Conservation (phyloP, 1,140 invertebrate species). For the Parasteatoda tepidariorum region DNA sequence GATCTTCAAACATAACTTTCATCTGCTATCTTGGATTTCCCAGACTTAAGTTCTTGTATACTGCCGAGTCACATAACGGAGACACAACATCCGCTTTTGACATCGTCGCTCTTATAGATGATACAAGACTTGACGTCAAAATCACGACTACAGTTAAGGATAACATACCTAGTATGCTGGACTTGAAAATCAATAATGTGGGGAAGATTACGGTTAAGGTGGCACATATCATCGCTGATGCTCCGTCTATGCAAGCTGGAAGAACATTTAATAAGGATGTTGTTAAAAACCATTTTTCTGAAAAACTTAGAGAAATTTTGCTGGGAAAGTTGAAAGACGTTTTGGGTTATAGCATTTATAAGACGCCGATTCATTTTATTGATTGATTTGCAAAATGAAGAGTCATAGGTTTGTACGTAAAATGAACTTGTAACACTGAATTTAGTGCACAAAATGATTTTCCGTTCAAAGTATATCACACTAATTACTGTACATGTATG, state of each 20-base stretch:
- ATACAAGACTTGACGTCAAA: neutral
- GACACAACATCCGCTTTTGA: neutral
- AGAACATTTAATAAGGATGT: neutral
- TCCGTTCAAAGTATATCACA: too few species aligned
- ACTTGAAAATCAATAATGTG: neutral
- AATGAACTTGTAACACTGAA: too few species aligned
- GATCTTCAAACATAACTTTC: neutral
- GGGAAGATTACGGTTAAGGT: neutral
- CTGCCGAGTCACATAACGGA: neutral
- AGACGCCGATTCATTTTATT: slow-evolving; percentile 6
- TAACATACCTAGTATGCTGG: neutral
- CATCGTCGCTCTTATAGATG: neutral
- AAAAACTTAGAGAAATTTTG: neutral
- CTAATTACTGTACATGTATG: too few species aligned
- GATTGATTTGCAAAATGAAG: too few species aligned
- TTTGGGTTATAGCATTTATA: slow-evolving; percentile 12
- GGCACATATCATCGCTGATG: neutral
- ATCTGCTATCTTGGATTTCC: neutral
- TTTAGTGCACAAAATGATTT: too few species aligned
- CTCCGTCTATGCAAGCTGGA: neutral
- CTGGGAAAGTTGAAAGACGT: slow-evolving; percentile 3
- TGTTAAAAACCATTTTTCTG: neutral
- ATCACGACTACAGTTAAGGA: neutral
- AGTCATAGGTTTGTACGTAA: too few species aligned
- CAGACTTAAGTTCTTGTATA: neutral